Evolutionary conservation across 2,888 invertebrate genomes (phyloP).

Genomic region (Blastobasis lacticolella): DNA sequence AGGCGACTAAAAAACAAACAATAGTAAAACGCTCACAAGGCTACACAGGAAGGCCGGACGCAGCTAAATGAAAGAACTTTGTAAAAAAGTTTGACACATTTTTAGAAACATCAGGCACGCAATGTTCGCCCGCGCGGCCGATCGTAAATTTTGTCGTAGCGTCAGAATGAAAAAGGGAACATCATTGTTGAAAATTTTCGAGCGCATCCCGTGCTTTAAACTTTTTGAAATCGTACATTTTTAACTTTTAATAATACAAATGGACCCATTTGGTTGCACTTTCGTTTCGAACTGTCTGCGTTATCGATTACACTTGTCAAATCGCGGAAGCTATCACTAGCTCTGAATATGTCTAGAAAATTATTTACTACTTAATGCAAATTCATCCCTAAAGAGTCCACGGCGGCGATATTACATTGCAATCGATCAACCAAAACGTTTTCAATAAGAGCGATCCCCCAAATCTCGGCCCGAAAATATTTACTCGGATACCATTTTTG

Average conservation of each 20-base stretch:
- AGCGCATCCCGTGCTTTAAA: constrained; percentile 52
- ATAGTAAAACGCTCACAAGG: constrained; percentile 60
- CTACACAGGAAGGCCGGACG: constrained; percentile 64
- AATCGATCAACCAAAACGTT: not conserved
- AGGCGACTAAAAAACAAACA: constrained; percentile 64
- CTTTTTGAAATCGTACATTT: constrained; percentile 40
- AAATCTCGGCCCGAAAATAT: constrained; percentile 23
- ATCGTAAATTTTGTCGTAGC: constrained; percentile 67
- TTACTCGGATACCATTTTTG: constrained; percentile 37
- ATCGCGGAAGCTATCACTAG: too few relatives aligned
- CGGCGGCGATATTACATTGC: too few relatives aligned
- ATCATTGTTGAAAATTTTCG: constrained; percentile 69
- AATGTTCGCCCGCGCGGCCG: constrained; percentile 58
- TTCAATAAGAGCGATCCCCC: constrained; percentile 14
- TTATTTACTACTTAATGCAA: too few relatives aligned
- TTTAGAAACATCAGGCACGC: constrained; percentile 72
- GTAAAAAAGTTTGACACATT: constrained; percentile 74
- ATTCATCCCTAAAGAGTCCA: too few relatives aligned
- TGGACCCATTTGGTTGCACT: not conserved
- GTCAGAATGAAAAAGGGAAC: constrained; percentile 71
- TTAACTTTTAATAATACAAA: not conserved
- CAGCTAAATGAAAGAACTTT: constrained; percentile 70
- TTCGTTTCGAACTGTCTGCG: not conserved
- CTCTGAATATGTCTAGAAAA: too few relatives aligned
- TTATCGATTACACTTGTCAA: too few relatives aligned